phyloP scores from a whole-genome alignment of 2,113 vertebrate genomes.

The Pseudorectes ferrugineus region DNA sequence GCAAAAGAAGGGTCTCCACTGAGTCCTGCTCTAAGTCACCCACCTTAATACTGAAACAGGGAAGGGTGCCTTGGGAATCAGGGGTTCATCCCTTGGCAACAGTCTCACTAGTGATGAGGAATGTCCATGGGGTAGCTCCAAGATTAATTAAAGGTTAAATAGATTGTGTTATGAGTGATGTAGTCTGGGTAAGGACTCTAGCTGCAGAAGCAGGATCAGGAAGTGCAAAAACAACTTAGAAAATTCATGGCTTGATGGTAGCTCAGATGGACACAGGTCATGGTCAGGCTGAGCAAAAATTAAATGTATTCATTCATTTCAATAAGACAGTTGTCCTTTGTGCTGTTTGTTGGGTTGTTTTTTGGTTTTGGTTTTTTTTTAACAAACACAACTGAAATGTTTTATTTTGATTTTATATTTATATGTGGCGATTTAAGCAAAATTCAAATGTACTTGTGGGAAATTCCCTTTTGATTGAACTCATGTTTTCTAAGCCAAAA shows the following conservation, averaged over 20 bases:
- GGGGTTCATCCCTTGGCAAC: neutral
- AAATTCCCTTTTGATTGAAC: neutral
- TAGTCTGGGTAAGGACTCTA: neutral
- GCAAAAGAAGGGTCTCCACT: neutral
- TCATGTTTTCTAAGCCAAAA: neutral
- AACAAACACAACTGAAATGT: neutral
- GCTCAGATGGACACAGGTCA: neutral
- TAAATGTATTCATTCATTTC: neutral
- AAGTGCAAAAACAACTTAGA: neutral
- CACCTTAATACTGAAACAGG: fast-evolving
- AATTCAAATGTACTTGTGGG: neutral
- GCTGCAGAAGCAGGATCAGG: neutral
- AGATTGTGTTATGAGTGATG: neutral
- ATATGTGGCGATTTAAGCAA: neutral
- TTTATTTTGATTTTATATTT: neutral
- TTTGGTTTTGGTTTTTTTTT: neutral
- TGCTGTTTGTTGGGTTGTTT: neutral
- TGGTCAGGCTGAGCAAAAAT: neutral
- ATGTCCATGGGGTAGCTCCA: neutral
- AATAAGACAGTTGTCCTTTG: neutral
- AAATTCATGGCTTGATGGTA: neutral
- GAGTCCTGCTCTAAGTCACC: fast-evolving
- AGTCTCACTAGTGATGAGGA: neutral
- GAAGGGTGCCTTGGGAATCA: too few species aligned
- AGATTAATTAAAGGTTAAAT: neutral